Percentiles rank a stretch among this genome's conserved stretches.
These are phyloP conservation scores for Acestrorhynchus altus DNA, from an alignment of 2,797 vertebrate species.

Conservation along the genomic window DNA sequence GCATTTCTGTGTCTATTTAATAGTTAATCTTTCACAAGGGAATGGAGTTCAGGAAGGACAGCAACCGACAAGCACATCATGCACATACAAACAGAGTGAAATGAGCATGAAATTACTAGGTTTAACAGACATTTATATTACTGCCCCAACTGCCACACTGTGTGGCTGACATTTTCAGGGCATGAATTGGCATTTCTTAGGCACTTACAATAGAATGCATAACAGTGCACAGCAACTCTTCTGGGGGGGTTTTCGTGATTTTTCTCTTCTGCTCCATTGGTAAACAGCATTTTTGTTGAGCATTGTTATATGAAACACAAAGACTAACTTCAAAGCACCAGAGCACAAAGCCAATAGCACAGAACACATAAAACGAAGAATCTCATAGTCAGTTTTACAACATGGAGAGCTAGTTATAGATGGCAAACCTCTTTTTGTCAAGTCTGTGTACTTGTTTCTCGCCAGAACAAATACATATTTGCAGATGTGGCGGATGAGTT, in stretches of 20 bases:
- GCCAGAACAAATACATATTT: constrained; percentile 39
- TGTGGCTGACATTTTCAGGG: constrained; percentile 40
- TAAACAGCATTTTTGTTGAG: not conserved
- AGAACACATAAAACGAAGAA: constrained; percentile 9
- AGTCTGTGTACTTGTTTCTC: constrained; percentile 1
- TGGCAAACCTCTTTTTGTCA: constrained; percentile 18
- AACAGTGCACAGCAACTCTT: constrained; percentile 13
- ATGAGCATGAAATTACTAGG: constrained; percentile 15
- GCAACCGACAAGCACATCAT: constrained; percentile 33
- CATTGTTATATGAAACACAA: not conserved
- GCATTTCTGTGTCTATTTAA: constrained; percentile 46
- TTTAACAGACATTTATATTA: constrained; percentile 23
- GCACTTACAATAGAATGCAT: constrained; percentile 26
- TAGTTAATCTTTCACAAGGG: constrained; percentile 36
- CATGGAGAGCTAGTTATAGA: not conserved
- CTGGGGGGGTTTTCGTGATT: not conserved
- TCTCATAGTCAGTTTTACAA: not conserved
- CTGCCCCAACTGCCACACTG: not conserved
- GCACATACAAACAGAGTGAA: not conserved
- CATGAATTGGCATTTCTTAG: constrained; percentile 44
- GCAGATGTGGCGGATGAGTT: constrained; percentile 11
- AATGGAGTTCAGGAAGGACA: constrained; percentile 47
- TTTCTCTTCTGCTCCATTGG: not conserved
- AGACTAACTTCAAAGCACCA: not conserved
- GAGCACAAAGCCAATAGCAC: not conserved